Evolutionary conservation across 2,888 invertebrate genomes (phyloP), one percentile per base, ranked within the genome.

Genomic region (Amblyteles armatorius): DNA sequence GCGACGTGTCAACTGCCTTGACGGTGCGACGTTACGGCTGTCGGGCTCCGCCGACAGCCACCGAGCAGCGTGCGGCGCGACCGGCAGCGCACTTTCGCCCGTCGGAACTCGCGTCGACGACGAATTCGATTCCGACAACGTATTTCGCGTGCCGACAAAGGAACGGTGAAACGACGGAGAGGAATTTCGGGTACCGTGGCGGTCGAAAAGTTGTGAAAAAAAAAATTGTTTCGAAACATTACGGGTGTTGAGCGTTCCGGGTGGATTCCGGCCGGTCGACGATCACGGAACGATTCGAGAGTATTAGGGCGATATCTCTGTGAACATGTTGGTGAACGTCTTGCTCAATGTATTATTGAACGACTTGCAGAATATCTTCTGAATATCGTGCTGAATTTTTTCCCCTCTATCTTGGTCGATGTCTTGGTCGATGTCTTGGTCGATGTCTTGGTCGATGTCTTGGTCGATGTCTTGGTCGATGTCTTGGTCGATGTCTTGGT

Each of bases 1-100:
- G 89, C 90, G 90, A 90, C 92, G 91, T 91, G 93, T 93, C 93
- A 93, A 93, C 92, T 91, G 92, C 92, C 92, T 92, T 92, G 93
- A 93, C 93, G 91, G 90, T 89, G 88, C 89, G 86, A 91, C 91
- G 88, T 91, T 80, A 79, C 65, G 74, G 79, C 76, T 81, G 65
- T 73, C 73, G 65, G 63, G 55, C 69, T 74, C 73, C 65, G 65
- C 79, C 22, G 3, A 33, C 48, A 26, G 26, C 63, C 19, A 48
- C 33, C n/a, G 48, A 50, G 50, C 26, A 67, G 16, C 52, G 40
- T n/a, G 36, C 74, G 26, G 57, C 55, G 16, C 29, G 6, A 36
- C 36, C 68, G 65, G 26, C 33, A 67, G 13, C 57, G 36, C 60
- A 50, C 40, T 82, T 76, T 63, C 71, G 71, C 44, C 63, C 67